Evolutionary conservation across 2,888 invertebrate species (phyloP).

Genomic region (Eilema griseolum): DNA sequence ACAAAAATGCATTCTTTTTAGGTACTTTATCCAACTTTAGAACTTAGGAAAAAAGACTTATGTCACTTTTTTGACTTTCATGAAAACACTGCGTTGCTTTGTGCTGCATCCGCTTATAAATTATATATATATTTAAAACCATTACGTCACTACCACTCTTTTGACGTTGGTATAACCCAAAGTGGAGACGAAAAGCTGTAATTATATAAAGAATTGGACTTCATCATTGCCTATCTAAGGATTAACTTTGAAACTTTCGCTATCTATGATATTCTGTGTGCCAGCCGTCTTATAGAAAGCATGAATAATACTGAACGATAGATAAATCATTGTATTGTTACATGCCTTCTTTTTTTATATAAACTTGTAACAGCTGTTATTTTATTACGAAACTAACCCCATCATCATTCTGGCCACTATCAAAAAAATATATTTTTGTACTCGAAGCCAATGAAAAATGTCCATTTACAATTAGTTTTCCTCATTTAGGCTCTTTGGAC

Average conservation of each 20-base stretch:
- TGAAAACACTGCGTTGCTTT: neutral
- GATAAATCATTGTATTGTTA: too few relatives aligned
- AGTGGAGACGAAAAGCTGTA: slow-evolving; percentile 1
- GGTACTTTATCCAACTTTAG: neutral
- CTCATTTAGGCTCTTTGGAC: too few relatives aligned
- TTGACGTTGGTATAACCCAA: neutral
- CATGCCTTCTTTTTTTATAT: too few relatives aligned
- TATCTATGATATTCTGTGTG: too few relatives aligned
- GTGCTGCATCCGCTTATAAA: neutral
- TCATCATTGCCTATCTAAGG: neutral
- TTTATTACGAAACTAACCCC: too few relatives aligned
- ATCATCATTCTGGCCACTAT: too few relatives aligned
- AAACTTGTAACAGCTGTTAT: too few relatives aligned
- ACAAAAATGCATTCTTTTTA: neutral
- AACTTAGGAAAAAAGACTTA: neutral
- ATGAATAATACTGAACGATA: too few relatives aligned
- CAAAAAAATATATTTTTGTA: too few relatives aligned
- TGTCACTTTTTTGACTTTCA: neutral
- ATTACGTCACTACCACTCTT: neutral
- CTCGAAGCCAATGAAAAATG: too few relatives aligned
- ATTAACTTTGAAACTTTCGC: neutral
- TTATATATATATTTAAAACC: neutral
- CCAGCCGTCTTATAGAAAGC: too few relatives aligned
- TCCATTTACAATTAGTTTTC: too few relatives aligned
- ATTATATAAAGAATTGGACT: slow-evolving; percentile 4